Base-by-base conservation (phyloP, 2,888 invertebrate genomes). In the Bombylius major region DNA sequence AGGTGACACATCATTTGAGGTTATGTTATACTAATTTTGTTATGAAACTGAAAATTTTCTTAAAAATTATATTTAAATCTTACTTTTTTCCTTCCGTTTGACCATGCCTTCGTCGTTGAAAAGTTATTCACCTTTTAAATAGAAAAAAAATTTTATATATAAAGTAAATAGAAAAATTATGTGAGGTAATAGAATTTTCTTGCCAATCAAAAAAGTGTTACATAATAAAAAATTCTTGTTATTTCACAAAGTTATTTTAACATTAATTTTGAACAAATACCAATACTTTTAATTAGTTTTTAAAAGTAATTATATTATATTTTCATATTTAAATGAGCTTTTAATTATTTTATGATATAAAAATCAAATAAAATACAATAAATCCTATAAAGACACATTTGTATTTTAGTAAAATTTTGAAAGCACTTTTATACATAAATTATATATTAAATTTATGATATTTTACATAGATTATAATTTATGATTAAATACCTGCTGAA, bases 31-130 rank as follows among this genome's bases (percentile, higher is more conserved):
- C 12, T 33, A 23, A 34, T 48, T 54, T 42, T 51, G 14, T 36
- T 39, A 47, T 50, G 31, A 50, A 56, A 23, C 32, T 23, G 23
- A 23, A 23, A 23, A 23, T 23, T 23, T 67, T 68, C 5, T 39
- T 52, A 53, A 54, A 55, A 39, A 49, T 45, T 31, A 39, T 9
- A 34, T 47, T 31, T 23, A 48, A 53, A 53, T 81, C 83, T 77
- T 76, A 89, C 90, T 77, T 83, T 78, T 82, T 87, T 89, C 69
- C 82, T 83, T 71, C 83, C 83, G 72, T 78, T 83, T 63, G 85
- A 81, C 87, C 89, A 89, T 77, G 83, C 83, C 72, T 82, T 82
- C 63, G 82, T 73, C 63, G 89, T 86, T 60, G 89, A 87, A 75
- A 86, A 84, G 71, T 83, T 82, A 75, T 81, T 83, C 66, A 83